A percentile compares a stretch with the other conserved stretches of the same genome.
Evolutionary conservation across 1,140 invertebrate species (phyloP).

Genomic region (Sminthurinus signatus): DNA sequence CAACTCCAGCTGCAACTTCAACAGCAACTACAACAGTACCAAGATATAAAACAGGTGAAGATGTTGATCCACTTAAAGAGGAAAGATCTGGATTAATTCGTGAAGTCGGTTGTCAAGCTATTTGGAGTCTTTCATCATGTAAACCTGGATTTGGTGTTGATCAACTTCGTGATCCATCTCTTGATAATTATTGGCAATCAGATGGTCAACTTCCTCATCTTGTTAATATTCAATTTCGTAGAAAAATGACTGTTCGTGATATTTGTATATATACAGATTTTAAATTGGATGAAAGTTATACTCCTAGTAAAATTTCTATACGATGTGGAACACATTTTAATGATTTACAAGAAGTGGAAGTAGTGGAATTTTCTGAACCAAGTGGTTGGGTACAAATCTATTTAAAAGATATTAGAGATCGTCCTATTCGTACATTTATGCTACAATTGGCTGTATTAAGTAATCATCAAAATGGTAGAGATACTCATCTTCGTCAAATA

Average conservation of each 20-base stretch:
- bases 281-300: conserved; percentile 98
- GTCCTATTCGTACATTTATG: conserved; percentile 89
- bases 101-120: conserved; percentile 92
- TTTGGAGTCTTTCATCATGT: conserved; percentile 96
- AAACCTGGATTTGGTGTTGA: conserved; percentile 98
- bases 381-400: conserved; percentile 92
- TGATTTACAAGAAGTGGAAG: conserved; percentile 94
- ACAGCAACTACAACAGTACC: conserved; percentile 13
- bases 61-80: conserved; percentile 51
- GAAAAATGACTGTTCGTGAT: conserved; percentile 90
- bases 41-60: conserved; percentile 42
- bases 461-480: conserved; percentile 97
- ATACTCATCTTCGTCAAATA: conserved; percentile 96
- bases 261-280: conserved; percentile 97
- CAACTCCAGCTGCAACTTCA: conserved; percentile 6
- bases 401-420: conserved; percentile 79
- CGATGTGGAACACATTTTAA: conserved; percentile 93
- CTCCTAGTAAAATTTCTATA: conserved; percentile 91
- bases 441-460: conserved; percentile 94
- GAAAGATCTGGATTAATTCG: conserved; percentile 61
- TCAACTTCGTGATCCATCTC: conserved; percentile 86
- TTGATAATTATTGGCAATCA: conserved; percentile 98
- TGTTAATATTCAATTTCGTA: conserved; percentile 94
- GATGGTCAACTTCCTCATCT: conserved; percentile 96
- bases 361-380: conserved; percentile 88